Base-by-base conservation (phyloP, 1,140 invertebrate species). In the Drosophila biarmipes region DNA sequence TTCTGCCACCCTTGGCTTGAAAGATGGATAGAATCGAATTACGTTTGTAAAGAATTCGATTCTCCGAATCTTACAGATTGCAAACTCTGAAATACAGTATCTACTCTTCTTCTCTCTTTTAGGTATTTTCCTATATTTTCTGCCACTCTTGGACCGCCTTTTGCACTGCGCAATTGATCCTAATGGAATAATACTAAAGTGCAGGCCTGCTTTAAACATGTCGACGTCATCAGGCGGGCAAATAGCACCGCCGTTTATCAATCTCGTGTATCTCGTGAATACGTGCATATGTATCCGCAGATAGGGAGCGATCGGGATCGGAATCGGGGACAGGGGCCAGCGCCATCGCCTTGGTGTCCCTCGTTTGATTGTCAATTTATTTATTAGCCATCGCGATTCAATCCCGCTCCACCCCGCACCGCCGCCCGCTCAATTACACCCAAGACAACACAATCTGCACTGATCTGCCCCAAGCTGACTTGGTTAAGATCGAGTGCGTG, bases 381-480 rank as follows among this genome's bases (percentile, higher is more conserved):
- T 86, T 73, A 80, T 64, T 46, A 80, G 76, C 68, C 57, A 59
- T 42, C 45, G 62, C 67, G 27, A 80, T 78, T 78, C 71, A 69
- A 64, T 69, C 54, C 40, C 62, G 48, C 46, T 21, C 17, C 55
- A 37, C 5, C n/a, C 17, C 40, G 5, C 19, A 11, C 3, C 4
- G 11, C 21, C 6, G 12, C n/a, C 27, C 58, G 64, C 69, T 40
- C 73, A 80, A 80, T 78, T 78, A 67, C 46, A 67, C 15, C 73
- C 52, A 54, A 62, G 46, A 64, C 77, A 80, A 86, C 77, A 73
- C 77, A 80, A 86, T 85, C 77, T 86, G 81, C 81, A 77, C 73
- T 77, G 74, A 85, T 80, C 80, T 73, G 81, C 67, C 67, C 73
- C 67, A 85, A 85, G 80, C 80, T 78, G 80, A 68, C 40, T 69